Evolutionary conservation across 1,140 invertebrate species (phyloP), one percentile per base, ranked within the genome.

Genomic region (Drosophila setifemur): DNA sequence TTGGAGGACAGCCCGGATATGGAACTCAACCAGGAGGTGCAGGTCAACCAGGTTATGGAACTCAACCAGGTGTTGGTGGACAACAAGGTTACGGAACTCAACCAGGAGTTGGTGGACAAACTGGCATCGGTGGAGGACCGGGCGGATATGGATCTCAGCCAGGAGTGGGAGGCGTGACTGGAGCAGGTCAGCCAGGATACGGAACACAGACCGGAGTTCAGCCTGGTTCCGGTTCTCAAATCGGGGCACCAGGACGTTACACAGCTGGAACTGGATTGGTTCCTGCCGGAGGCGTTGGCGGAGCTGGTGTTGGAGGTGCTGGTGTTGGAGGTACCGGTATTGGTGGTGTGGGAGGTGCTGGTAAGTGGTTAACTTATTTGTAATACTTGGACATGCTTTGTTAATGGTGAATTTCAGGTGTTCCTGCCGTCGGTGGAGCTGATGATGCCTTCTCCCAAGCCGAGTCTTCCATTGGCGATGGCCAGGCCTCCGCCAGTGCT

Each of bases 371-470:
- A 3, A 5, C 0, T 4, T 6, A 0, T 7, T 6, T 1, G 4
- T n/a, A 1, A 4, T 1, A 0, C 2, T 16, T 3, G 4, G 6
- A 7, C 3, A 6, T 6, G 4, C 4, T 69, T 53, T 14, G 7
- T 19, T 1, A 3, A 4, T n/a, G n/a, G 11, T 19, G 2, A 21
- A 4, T 35, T 29, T 0, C 7, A 68, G 49, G 52, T 48, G 37
- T 44, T 11, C 40, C 52, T 44, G 58, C 35, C 53, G 91, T 33
- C 7, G 64, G 18, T 21, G 67, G 64, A 28, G 66, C 44, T 16
- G 93, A 93, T 70, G 93, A 93, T 61, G 92, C 94, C 33, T 94
- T 96, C 83, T 95, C 95, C 0, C 94, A 95, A 91, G 95, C 95
- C 3, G 93, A 95, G 90, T 95, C 94, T 82, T 91, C 91, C 5